Conservation (phyloP, 2,888 invertebrate genomes). For the Hydroisotoma schaefferi region DNA sequence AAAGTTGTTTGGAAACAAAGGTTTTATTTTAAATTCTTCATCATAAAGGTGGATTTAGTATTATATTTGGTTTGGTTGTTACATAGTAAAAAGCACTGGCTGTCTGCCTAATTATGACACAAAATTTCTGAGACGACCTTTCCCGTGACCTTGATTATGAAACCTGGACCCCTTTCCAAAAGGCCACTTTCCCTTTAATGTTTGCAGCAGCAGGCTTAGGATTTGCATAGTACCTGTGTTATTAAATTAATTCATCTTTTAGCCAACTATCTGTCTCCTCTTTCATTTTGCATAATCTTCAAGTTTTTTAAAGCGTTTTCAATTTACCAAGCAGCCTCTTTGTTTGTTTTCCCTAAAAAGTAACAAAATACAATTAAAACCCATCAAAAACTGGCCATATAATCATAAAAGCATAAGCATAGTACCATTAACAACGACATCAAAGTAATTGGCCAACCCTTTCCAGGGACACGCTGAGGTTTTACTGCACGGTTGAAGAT, state of each 20-base stretch:
- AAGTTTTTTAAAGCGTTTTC: too few species aligned
- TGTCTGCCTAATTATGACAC: too few species aligned
- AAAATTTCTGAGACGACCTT: background rate
- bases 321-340: slow-evolving; percentile 24
- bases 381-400: background rate
- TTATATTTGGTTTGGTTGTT: too few species aligned
- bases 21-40: too few species aligned
- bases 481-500: slow-evolving; percentile 22
- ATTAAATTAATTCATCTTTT: background rate
- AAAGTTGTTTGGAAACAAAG: too few species aligned
- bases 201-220: slow-evolving; percentile 37
- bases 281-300: too few species aligned
- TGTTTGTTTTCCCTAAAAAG: slow-evolving; percentile 19
- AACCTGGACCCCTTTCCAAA: slow-evolving; percentile 38
- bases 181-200: slow-evolving; percentile 36
- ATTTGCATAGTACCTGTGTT: slow-evolving; percentile 27
- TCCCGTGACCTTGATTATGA: background rate
- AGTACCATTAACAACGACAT: slow-evolving; percentile 32
- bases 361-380: background rate
- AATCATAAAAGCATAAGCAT: background rate
- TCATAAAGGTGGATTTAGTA: too few species aligned
- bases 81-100: too few species aligned
- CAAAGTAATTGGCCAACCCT: slow-evolving; percentile 36
- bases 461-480: slow-evolving; percentile 38
- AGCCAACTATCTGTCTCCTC: too few species aligned